Percentiles rank a stretch among this genome's conserved stretches.
These are phyloP conservation scores for Cataglyphis livida DNA, from an alignment of 2,888 invertebrate species.

Conservation along the genomic window DNA sequence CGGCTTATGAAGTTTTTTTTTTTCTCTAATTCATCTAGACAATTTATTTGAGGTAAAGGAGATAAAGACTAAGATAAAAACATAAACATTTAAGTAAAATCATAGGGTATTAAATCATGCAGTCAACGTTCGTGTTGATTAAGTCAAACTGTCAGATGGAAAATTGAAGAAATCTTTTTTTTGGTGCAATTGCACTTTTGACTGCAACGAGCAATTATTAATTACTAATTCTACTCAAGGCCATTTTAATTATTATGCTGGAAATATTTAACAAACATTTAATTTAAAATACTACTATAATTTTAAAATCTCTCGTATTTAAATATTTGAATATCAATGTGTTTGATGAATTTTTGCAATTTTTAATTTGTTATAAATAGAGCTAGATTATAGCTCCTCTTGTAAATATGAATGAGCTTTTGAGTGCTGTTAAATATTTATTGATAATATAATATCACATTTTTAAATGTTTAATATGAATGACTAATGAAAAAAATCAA, in stretches of 20 bases:
- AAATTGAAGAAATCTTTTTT: conserved; percentile 9
- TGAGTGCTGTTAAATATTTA: conserved; percentile 28
- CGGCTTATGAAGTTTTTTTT: conserved; percentile 8
- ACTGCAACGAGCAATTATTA: conserved; percentile 28
- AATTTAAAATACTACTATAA: no score
- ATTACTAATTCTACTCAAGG: conserved; percentile 10
- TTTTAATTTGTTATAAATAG: conserved; percentile 10
- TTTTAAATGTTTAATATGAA: conserved; percentile 43
- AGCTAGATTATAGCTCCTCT: neutral
- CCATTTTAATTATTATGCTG: conserved; percentile 21
- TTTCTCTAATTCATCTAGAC: neutral
- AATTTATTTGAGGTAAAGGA: conserved; percentile 3
- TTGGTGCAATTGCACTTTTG: conserved; percentile 48
- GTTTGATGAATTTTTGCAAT: conserved; percentile 1
- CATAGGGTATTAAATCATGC: conserved; percentile 44
- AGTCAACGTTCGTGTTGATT: conserved; percentile 8
- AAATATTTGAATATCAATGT: neutral
- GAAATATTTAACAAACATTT: neutral
- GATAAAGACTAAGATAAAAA: conserved; percentile 62
- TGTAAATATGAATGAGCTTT: conserved; percentile 1
- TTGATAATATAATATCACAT: conserved; percentile 30
- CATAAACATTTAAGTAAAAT: conserved; percentile 70
- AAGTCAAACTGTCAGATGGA: conserved; percentile 54
- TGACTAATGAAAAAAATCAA: conserved; percentile 26
- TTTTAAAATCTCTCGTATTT: no score